A percentile compares a stretch with the other conserved stretches of the same genome.
These are phyloP conservation scores for Procavia capensis DNA, from an alignment of 2,113 vertebrate genomes.

Conservation along the genomic window DNA sequence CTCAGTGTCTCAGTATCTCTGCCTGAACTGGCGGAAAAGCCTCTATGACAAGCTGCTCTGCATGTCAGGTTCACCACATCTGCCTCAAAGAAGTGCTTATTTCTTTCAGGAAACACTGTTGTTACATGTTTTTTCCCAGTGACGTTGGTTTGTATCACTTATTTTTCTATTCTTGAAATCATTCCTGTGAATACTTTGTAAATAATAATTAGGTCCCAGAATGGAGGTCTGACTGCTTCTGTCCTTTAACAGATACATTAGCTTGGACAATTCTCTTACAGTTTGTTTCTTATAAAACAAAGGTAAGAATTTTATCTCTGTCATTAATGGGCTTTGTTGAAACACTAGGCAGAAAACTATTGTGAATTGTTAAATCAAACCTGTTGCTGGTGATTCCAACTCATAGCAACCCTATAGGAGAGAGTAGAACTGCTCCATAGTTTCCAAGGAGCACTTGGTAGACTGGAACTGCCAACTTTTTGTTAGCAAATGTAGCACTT, in stretches of 20 bases:
- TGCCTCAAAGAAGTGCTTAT: background rate
- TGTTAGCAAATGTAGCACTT: too few species aligned
- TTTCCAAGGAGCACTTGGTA: too few species aligned
- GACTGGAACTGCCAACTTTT: too few species aligned
- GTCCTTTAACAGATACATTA: background rate
- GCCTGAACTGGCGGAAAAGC: background rate
- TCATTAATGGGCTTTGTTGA: background rate
- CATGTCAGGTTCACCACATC: background rate
- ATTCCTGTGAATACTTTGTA: background rate
- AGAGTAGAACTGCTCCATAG: too few species aligned
- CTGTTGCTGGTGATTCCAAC: too few species aligned
- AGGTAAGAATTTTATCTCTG: background rate
- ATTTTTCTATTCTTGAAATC: background rate
- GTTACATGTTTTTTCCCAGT: background rate
- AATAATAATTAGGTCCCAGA: background rate
- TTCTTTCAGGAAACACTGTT: background rate
- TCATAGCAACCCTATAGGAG: too few species aligned
- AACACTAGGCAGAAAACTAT: background rate
- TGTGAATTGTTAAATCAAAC: background rate
- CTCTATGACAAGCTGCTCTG: background rate
- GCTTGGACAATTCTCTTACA: background rate
- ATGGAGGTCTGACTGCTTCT: background rate
- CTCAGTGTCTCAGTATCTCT: background rate
- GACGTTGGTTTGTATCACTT: background rate
- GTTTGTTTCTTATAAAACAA: background rate